These are phyloP conservation scores for Pristionchus fissidentatus DNA, from an alignment of 2,888 invertebrate species.

Conservation along the genomic window DNA sequence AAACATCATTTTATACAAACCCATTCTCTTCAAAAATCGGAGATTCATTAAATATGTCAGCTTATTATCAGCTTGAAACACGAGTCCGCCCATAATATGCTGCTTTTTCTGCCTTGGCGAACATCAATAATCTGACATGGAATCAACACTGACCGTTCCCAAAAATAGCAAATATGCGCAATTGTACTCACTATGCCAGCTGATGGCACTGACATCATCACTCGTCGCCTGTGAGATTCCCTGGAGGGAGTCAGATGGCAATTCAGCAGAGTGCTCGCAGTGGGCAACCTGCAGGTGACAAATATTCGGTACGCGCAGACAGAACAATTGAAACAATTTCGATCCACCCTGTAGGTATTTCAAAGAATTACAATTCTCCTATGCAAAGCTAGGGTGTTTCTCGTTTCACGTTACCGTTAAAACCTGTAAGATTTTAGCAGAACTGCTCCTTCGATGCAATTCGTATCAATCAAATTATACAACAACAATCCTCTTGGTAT, in stretches of 20 bases:
- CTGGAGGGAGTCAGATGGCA: conserved; percentile 81
- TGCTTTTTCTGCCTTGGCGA: too few species aligned
- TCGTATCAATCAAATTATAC: too few species aligned
- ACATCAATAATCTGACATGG: neutral
- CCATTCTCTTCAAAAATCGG: neutral
- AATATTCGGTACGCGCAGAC: neutral
- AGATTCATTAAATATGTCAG: too few species aligned
- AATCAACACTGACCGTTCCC: neutral
- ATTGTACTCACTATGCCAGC: conserved; percentile 87
- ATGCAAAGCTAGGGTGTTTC: too few species aligned
- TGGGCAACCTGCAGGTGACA: conserved; percentile 86
- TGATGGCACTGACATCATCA: conserved; percentile 92
- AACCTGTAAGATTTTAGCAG: too few species aligned
- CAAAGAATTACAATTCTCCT: too few species aligned
- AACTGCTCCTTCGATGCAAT: too few species aligned
- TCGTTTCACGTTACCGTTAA: too few species aligned
- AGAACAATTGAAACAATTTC: neutral
- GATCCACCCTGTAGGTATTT: too few species aligned
- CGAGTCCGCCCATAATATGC: neutral
- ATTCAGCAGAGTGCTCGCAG: conserved; percentile 85
- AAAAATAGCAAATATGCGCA: neutral
- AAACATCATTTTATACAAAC: conserved; percentile 49
- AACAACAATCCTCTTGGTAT: too few species aligned
- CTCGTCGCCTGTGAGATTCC: conserved; percentile 89
- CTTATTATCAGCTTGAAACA: neutral